phyloP scores from a whole-genome alignment of 2,113 vertebrate species.

The Rhizomys pruinosus region DNA sequence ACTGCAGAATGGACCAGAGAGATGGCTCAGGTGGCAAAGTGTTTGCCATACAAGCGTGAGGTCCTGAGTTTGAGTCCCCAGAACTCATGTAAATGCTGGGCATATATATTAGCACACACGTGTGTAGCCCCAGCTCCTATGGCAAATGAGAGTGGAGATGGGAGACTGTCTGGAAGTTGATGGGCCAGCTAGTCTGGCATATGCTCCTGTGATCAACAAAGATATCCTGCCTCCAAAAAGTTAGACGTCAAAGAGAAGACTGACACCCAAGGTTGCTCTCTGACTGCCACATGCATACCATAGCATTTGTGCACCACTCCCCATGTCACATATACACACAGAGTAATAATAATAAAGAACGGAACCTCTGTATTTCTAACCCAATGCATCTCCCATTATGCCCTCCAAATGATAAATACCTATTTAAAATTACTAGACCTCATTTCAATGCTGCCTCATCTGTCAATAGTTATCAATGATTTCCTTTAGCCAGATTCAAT shows the following conservation, averaged over 20 bases:
- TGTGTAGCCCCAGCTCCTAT: neutral
- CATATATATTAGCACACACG: neutral
- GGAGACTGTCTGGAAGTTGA: neutral
- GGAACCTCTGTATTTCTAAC: neutral
- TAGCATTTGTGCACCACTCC: no score
- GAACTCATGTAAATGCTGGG: neutral
- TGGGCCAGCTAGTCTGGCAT: neutral
- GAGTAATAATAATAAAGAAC: neutral
- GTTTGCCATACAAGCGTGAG: neutral
- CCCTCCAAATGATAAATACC: neutral
- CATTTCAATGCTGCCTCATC: neutral
- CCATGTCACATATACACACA: neutral
- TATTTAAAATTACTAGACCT: neutral
- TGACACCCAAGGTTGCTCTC: no score
- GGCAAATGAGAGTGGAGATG: neutral
- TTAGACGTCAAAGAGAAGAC: no score
- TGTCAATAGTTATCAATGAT: neutral
- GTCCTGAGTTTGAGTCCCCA: neutral
- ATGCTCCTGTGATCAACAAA: neutral
- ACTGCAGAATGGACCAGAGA: neutral
- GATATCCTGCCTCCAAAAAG: neutral
- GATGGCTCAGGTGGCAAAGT: neutral
- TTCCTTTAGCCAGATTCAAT: neutral
- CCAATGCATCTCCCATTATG: neutral
- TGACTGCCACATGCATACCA: neutral